These are phyloP conservation scores for Hucho hucho DNA, from an alignment of 2,113 vertebrate species.

Conservation along the genomic window DNA sequence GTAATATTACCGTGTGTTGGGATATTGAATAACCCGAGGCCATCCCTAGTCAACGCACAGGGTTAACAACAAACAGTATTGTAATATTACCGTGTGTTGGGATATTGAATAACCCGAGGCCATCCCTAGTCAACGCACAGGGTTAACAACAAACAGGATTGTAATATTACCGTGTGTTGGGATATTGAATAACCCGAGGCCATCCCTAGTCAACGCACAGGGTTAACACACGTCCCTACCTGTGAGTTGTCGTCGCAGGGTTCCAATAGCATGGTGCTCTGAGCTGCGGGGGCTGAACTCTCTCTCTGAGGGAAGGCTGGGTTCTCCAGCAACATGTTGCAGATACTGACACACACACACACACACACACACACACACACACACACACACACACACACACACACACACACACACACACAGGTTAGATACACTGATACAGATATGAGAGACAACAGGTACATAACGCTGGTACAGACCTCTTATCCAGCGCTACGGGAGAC, in stretches of 20 bases:
- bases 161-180: too few species aligned
- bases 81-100: too few species aligned
- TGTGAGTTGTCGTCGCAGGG: constrained; percentile 80
- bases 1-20: too few species aligned
- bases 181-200: too few species aligned
- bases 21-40: too few species aligned
- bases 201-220: too few species aligned
- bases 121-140: not conserved
- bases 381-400: not conserved
- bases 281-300: constrained; percentile 78
- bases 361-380: not conserved
- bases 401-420: not conserved
- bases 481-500: too few species aligned
- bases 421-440: not conserved
- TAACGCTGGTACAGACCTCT: not conserved
- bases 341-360: constrained; percentile 79
- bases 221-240: constrained; percentile 22
- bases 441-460: not conserved
- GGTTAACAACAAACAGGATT: too few species aligned
- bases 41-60: too few species aligned
- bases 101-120: too few species aligned
- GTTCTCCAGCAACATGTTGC: constrained; percentile 94
- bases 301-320: constrained; percentile 89
- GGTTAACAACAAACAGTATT: too few species aligned
- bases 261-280: constrained; percentile 89